Base-by-base conservation (phyloP, 2,113 vertebrate species). In the Salminus brasiliensis region DNA sequence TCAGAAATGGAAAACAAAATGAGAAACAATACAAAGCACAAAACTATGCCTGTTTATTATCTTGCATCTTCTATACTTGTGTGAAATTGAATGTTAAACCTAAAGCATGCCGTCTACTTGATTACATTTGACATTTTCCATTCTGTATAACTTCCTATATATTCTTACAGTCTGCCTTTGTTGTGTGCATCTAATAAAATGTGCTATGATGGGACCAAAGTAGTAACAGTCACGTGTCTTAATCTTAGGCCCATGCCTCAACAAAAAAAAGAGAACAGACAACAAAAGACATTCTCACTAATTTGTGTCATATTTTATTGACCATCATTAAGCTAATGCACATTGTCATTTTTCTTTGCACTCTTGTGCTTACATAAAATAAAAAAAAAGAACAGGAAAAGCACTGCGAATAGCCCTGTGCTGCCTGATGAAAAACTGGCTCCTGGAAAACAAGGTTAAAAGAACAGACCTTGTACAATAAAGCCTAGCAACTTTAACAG, bases 131-230 rank as follows among this genome's bases (percentile, higher is more conserved):
- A 72, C 81, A 70, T 74, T 80, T 1, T 13, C 2, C 18, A 43
- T 23, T 75, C 71, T 92, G 87, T 85, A 91, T 84, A 88, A 87
- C 63, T 87, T 86, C 84, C 81, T 55, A 90, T 92, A 83, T 89
- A 92, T 85, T 93, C 87, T 25, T 89, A 86, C 83, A n/a, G 75
- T 81, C 66, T 88, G 81, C 81, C 85, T 74, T 78, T 73, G 82
- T 84, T 83, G 82, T 90, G 91, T 94, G 94, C 93, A 93, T 90
- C 84, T 80, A 92, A 94, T 94, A 96, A 95, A 96, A 84, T 23
- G 2, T 87, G 76, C 88, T 88, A 88, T 93, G 91, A 87, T 92
- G 91, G 93, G 92, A 94, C 88, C 89, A 93, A 92, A 88, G 34
- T n/a, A 29, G 13, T 27, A 52, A 70, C n/a, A 16, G 55, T 45